Percentiles rank a stretch among this genome's conserved stretches.
These are phyloP conservation scores for Enteromius argenteus DNA, from an alignment of 2,797 vertebrate species.

Conservation along the genomic window DNA sequence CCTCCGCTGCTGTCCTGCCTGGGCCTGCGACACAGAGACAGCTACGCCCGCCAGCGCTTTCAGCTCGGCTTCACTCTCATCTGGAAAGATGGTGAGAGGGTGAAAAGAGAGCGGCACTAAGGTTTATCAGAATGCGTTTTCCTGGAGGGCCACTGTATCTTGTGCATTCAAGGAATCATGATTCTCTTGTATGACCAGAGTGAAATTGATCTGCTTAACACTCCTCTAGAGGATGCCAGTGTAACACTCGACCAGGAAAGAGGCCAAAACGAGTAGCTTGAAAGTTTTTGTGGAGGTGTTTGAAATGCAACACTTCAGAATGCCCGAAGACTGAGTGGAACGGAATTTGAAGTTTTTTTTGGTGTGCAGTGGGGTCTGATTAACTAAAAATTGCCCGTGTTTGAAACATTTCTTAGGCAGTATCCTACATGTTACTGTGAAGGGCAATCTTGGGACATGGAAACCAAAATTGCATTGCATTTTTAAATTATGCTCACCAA, in stretches of 20 bases:
- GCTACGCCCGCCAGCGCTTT: constrained; percentile 86
- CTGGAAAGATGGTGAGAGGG: constrained; percentile 92
- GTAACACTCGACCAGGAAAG: neutral
- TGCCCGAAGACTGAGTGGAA: neutral
- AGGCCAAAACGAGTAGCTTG: neutral
- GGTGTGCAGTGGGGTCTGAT: neutral
- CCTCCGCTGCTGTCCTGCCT: constrained; percentile 89
- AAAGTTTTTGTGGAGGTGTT: neutral
- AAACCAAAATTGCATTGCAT: neutral
- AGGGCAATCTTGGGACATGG: neutral
- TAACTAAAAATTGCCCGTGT: neutral
- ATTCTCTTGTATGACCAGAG: no score
- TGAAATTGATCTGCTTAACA: neutral
- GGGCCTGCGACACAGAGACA: constrained; percentile 81
- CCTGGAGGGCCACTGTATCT: neutral
- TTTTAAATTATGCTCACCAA: neutral
- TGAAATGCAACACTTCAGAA: constrained; percentile 1
- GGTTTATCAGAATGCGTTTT: neutral
- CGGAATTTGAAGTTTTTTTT: neutral
- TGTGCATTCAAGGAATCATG: constrained; percentile 4
- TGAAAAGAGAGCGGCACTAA: neutral
- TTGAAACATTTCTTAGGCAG: neutral
- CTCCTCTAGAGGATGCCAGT: neutral
- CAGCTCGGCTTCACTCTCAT: constrained; percentile 96
- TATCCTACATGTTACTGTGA: neutral